phyloP scores from a whole-genome alignment of 2,797 vertebrate genomes.

The Tiaroga cobitis region DNA sequence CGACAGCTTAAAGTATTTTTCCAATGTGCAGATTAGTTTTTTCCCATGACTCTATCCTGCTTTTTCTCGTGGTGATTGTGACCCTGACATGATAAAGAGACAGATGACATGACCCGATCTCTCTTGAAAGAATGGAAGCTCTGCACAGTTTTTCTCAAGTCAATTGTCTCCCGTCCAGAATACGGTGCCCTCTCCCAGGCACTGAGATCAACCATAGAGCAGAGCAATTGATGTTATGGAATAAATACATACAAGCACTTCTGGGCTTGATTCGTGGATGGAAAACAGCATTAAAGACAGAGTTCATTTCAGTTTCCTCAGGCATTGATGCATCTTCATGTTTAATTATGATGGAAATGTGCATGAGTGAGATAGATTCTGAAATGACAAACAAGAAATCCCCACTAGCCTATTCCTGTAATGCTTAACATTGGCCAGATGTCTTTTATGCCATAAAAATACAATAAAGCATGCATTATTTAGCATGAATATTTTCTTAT shows the following conservation, averaged over 20 bases:
- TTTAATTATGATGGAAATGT: constrained; percentile 64
- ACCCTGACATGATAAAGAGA: constrained; percentile 8
- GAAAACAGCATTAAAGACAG: constrained; percentile 63
- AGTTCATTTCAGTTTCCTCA: constrained; percentile 48
- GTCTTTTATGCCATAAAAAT: background rate
- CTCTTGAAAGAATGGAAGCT: background rate
- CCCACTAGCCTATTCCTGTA: constrained; percentile 6
- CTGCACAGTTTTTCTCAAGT: background rate
- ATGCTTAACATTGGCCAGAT: constrained; percentile 33
- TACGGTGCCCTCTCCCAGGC: constrained; percentile 34
- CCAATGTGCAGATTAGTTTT: background rate
- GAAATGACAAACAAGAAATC: constrained; percentile 46
- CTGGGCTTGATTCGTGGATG: constrained; percentile 68
- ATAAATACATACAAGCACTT: constrained; percentile 64
- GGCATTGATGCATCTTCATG: constrained; percentile 64
- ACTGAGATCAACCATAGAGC: constrained; percentile 50
- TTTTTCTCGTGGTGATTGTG: background rate
- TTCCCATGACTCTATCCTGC: constrained; percentile 13
- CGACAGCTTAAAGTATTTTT: constrained; percentile 11
- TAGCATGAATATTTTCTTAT: background rate
- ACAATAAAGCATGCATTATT: background rate
- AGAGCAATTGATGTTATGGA: constrained; percentile 66
- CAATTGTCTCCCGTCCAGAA: constrained; percentile 43
- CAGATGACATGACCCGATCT: background rate
- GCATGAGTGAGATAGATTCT: constrained; percentile 40